Evolutionary conservation across 2,888 invertebrate species (phyloP), one percentile per base, ranked within the genome.

Genomic region (Vanessa cardui): DNA sequence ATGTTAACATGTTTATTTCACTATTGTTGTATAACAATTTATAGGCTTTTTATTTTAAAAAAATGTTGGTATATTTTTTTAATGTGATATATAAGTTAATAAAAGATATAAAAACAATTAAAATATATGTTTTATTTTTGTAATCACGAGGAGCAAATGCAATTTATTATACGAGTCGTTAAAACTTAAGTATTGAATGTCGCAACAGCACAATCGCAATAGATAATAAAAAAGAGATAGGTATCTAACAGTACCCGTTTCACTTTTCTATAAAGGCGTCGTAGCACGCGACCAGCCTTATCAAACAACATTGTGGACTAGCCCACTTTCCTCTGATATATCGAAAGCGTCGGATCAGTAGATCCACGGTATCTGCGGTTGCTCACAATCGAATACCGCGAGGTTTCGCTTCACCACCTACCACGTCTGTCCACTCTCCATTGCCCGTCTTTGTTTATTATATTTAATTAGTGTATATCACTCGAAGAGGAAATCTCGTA

Each of bases 381-480:
- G 80, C 81, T 83, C 86, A 87, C 89, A 85, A 90, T 88, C 89
- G 87, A 89, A 90, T 89, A 87, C 85, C 83, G 79, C 81, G 85
- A 81, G 83, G 84, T 87, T 85, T 83, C 76, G 76, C 79, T 77
- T 78, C 49, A 60, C 59, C 70, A 50, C 64, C 60, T 67, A 70
- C 68, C 65, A 72, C 62, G 61, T 65, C 45, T 64, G 62, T 68
- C 62, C 56, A 66, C 68, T 66, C 68, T 62, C 63, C 66, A 52
- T 68, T 59, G 60, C 49, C 70, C 64, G 70, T 68, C 72, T 68
- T 70, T 70, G 70, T 73, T 70, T 69, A 70, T 72, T 70, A 66
- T 72, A 69, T 72, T 73, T 70, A 71, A 72, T 71, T 69, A 71
- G 65, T 67, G 68, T 72, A 71, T 69, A 72, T 72, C 71, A 71